Conservation (phyloP, 2,888 invertebrate species). For the Melikaiella ostensackeni region DNA sequence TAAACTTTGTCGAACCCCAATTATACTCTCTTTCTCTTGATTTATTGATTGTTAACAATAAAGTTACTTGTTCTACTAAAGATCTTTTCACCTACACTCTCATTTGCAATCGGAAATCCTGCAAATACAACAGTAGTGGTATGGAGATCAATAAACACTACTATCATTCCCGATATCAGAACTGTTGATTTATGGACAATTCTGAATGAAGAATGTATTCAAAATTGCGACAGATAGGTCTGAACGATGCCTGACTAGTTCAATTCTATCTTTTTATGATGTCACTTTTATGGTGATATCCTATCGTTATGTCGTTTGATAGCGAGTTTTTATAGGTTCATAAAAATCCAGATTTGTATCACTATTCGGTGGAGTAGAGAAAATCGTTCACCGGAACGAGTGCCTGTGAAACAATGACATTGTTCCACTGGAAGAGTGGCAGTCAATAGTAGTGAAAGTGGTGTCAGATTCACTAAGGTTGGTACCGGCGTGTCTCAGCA, state of each 20-base stretch:
- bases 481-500: slow-evolving; percentile 43
- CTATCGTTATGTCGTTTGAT: neutral
- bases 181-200: neutral
- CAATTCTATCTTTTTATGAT: too few relatives aligned
- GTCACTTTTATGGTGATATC: neutral
- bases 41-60: neutral
- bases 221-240: neutral
- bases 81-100: neutral
- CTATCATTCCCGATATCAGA: neutral
- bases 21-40: neutral
- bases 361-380: neutral
- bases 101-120: neutral
- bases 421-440: slow-evolving; percentile 46
- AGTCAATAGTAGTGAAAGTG: slow-evolving; percentile 66
- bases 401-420: slow-evolving; percentile 48
- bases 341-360: neutral
- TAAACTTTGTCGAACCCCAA: neutral
- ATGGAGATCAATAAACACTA: neutral
- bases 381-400: neutral
- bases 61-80: neutral
- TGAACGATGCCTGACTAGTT: neutral
- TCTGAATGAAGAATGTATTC: neutral
- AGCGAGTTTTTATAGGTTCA: neutral
- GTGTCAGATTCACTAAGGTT: slow-evolving; percentile 25
- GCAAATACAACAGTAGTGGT: neutral